phyloP scores from a whole-genome alignment of 1,140 invertebrate genomes.

The Drosophila orosa region DNA sequence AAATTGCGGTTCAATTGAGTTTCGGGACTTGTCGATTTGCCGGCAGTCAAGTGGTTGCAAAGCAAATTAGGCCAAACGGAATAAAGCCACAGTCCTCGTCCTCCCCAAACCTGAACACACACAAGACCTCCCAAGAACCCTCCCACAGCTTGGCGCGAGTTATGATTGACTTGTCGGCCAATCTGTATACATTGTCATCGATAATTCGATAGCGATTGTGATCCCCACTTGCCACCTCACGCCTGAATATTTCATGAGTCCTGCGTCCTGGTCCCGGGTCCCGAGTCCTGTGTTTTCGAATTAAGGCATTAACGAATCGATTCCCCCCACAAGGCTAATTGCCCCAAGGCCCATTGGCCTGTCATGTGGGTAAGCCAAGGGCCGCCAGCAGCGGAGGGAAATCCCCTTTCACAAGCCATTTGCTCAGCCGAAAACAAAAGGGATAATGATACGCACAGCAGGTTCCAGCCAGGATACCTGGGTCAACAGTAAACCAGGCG shows the following conservation, averaged over 20 bases:
- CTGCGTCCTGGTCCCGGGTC: constrained; percentile 5
- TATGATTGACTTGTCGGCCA: constrained; percentile 61
- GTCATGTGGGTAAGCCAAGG: constrained; percentile 40
- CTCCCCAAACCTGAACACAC: not conserved
- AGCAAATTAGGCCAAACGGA: constrained; percentile 73
- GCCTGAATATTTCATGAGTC: constrained; percentile 58
- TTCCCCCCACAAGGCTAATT: constrained; percentile 25
- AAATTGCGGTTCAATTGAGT: constrained; percentile 73
- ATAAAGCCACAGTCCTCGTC: constrained; percentile 36
- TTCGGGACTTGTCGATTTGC: constrained; percentile 51
- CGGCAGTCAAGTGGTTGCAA: constrained; percentile 67
- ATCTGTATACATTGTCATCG: constrained; percentile 59
- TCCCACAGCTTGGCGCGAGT: constrained; percentile 30
- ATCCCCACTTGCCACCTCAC: constrained; percentile 22
- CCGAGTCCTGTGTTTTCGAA: constrained; percentile 14
- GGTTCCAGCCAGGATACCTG: constrained; percentile 11
- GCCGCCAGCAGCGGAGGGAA: constrained; percentile 10
- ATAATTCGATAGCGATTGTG: constrained; percentile 54
- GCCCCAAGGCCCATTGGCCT: constrained; percentile 4
- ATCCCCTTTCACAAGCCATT: constrained; percentile 64
- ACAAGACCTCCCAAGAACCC: not conserved
- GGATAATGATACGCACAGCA: constrained; percentile 63
- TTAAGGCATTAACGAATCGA: constrained; percentile 45
- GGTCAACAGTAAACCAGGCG: constrained; percentile 5
- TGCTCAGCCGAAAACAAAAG: constrained; percentile 55